phyloP scores from a whole-genome alignment of 2,113 vertebrate species.

The Melozone crissalis region DNA sequence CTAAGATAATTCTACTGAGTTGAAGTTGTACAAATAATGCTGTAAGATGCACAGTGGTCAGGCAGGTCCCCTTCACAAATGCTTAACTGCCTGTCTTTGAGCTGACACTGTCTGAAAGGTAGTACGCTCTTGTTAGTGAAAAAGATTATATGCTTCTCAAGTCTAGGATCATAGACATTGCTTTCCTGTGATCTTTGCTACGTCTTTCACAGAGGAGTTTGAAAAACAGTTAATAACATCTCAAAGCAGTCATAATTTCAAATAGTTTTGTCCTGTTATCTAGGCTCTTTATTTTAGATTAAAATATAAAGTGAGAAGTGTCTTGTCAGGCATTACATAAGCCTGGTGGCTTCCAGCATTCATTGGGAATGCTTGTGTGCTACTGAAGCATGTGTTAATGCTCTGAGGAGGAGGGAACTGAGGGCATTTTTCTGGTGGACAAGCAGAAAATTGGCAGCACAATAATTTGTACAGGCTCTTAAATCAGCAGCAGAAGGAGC shows the following conservation, averaged over 20 bases:
- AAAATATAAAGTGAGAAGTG: neutral
- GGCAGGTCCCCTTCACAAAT: neutral
- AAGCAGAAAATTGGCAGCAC: neutral
- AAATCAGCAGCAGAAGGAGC: neutral
- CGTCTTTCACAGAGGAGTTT: neutral
- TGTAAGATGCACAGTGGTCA: neutral
- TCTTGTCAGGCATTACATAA: neutral
- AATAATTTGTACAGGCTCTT: neutral
- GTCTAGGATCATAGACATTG: neutral
- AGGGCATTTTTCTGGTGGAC: neutral
- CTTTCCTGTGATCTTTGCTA: neutral
- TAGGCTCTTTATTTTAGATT: neutral
- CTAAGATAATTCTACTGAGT: constrained; percentile 22
- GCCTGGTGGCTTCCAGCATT: neutral
- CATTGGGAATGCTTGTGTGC: neutral
- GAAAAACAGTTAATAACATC: neutral
- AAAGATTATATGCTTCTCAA: neutral
- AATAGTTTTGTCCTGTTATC: neutral
- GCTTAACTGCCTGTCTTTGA: neutral
- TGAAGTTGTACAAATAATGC: neutral
- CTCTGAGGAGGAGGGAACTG: neutral
- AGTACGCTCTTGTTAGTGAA: neutral
- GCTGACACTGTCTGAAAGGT: neutral
- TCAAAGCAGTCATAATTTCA: neutral
- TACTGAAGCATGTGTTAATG: neutral